phyloP scores from a whole-genome alignment of 2,797 vertebrate species.

The Leptodactylus fallax region DNA sequence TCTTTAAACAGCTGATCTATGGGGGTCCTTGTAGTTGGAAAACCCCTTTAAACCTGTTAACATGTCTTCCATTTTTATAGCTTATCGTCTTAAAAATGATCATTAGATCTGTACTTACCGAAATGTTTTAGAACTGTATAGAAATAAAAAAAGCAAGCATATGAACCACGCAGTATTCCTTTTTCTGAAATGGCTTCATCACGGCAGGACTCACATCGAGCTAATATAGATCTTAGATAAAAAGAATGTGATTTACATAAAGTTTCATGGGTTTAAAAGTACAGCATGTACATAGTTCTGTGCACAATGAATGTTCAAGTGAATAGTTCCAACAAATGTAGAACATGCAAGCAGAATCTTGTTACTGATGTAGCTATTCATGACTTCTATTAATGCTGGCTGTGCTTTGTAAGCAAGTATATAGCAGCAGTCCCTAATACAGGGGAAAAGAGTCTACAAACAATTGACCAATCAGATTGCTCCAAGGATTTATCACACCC shows the following conservation, averaged over 20 bases:
- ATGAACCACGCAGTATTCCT: neutral
- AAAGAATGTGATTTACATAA: constrained; percentile 17
- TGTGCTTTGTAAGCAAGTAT: constrained; percentile 2
- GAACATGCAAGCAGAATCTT: neutral
- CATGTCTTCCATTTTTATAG: neutral
- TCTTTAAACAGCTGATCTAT: too few relatives aligned
- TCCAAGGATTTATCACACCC: neutral
- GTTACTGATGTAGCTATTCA: neutral
- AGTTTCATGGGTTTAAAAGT: neutral
- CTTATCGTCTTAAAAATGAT: neutral
- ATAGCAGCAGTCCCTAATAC: neutral
- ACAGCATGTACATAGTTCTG: constrained; percentile 1
- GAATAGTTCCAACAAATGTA: neutral
- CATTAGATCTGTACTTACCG: neutral
- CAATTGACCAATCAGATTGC: neutral
- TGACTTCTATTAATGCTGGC: constrained; percentile 7
- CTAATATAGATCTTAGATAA: neutral
- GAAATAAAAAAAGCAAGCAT: neutral
- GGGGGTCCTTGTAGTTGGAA: too few relatives aligned
- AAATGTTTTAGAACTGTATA: neutral
- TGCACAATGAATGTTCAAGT: constrained; percentile 8
- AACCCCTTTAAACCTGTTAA: too few relatives aligned
- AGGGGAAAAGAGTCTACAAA: neutral
- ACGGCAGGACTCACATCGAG: neutral
- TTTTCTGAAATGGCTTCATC: neutral